Evolutionary conservation across 2,113 vertebrate genomes (phyloP).

Genomic region (Chloroceryle aenea): DNA sequence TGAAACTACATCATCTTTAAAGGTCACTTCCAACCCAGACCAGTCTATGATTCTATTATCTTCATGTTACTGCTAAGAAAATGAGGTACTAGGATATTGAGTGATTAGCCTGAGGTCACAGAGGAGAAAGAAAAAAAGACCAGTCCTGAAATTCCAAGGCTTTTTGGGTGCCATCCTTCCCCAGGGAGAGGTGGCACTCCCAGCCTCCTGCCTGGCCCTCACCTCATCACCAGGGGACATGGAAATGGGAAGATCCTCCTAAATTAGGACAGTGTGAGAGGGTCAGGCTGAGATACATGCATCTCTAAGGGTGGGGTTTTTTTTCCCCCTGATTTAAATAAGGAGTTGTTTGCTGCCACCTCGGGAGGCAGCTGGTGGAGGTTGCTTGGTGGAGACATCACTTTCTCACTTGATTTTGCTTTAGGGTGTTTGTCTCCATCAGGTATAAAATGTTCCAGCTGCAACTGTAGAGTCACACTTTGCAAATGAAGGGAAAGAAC

Average conservation of each 20-base stretch:
- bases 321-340: background rate
- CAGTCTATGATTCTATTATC: no score
- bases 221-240: background rate
- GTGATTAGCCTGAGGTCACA: background rate
- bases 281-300: background rate
- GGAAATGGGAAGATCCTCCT: background rate
- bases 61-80: background rate
- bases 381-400: background rate
- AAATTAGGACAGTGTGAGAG: accelerated
- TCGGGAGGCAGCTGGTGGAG: background rate
- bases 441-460: background rate
- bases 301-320: background rate
- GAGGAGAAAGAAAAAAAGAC: background rate
- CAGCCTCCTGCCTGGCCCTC: background rate
- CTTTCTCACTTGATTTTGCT: background rate
- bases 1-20: background rate
- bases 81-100: background rate
- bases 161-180: background rate
- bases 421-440: background rate
- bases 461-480: background rate
- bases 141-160: background rate
- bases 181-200: background rate
- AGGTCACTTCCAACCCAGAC: background rate
- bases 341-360: background rate
- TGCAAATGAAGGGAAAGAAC: background rate